Evolutionary conservation across 1,140 invertebrate genomes (phyloP).

Genomic region (Listronotus oregonensis): DNA sequence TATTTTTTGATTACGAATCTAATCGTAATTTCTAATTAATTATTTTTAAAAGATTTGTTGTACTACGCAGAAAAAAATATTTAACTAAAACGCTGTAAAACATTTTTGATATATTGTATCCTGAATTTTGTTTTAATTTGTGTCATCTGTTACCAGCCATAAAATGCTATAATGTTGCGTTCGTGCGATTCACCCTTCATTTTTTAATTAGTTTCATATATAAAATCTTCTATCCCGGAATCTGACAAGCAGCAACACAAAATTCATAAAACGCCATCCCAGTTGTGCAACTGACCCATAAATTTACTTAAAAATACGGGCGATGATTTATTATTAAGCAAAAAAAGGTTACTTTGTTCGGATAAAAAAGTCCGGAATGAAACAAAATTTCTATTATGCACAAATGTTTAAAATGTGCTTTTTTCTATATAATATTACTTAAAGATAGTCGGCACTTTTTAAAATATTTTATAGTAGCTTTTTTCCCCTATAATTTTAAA

Average conservation of each 20-base stretch:
- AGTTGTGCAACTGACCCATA: constrained; percentile 1
- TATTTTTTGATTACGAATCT: no score
- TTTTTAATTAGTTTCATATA: constrained; percentile 6
- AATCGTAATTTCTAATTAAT: no score
- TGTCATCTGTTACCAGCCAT: not conserved
- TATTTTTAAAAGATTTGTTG: no score
- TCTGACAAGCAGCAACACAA: constrained; percentile 5
- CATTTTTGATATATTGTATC: no score
- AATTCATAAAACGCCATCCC: constrained; percentile 4
- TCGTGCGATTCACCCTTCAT: not conserved
- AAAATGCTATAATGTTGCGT: not conserved
- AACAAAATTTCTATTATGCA: not conserved
- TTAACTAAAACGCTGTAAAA: no score
- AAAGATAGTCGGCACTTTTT: no score
- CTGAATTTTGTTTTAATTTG: not conserved
- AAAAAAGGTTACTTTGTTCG: constrained; percentile 3
- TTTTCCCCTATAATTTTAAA: no score
- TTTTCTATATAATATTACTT: no score
- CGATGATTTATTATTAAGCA: constrained; percentile 2
- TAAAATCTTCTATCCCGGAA: not conserved
- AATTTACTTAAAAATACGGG: constrained; percentile 5
- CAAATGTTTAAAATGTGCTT: no score
- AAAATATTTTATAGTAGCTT: no score
- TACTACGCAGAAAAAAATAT: no score
- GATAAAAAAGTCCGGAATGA: not conserved